Evolutionary conservation across 2,113 vertebrate species (phyloP).

Genomic region (Nycticryphes semicollaris): DNA sequence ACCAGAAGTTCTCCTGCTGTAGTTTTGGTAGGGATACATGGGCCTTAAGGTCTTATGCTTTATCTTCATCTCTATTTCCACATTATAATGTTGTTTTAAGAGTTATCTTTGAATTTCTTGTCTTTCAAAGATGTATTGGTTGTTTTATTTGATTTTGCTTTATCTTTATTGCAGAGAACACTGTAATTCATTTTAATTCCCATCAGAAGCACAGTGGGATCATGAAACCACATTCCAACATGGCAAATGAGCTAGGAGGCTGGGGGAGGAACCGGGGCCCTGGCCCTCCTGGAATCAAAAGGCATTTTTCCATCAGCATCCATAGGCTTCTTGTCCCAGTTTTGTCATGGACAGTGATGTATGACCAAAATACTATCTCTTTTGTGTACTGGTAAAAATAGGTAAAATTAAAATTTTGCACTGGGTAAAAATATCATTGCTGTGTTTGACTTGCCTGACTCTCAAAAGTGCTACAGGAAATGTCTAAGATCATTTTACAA

Average conservation of each 20-base stretch:
- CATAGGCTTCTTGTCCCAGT: not conserved
- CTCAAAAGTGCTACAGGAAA: not conserved
- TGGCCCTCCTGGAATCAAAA: not conserved
- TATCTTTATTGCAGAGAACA: not conserved
- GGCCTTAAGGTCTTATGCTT: not conserved
- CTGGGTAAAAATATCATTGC: not conserved
- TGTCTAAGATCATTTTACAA: not conserved
- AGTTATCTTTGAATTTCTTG: not conserved
- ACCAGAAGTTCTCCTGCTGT: not conserved
- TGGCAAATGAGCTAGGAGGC: not conserved
- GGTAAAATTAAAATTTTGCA: not conserved
- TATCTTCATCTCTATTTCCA: not conserved
- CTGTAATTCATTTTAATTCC: not conserved
- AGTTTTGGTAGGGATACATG: not conserved
- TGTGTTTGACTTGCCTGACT: not conserved
- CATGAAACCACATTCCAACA: not conserved
- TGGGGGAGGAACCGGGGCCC: not conserved
- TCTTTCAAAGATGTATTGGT: not conserved
- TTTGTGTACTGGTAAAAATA: not conserved
- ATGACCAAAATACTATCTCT: not conserved
- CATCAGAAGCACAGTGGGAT: not conserved
- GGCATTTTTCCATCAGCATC: not conserved
- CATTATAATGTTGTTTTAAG: not conserved
- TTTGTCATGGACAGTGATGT: not conserved
- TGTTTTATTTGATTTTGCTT: not conserved